Conservation (phyloP, 1,140 invertebrate species). For the Bombus impatiens region DNA sequence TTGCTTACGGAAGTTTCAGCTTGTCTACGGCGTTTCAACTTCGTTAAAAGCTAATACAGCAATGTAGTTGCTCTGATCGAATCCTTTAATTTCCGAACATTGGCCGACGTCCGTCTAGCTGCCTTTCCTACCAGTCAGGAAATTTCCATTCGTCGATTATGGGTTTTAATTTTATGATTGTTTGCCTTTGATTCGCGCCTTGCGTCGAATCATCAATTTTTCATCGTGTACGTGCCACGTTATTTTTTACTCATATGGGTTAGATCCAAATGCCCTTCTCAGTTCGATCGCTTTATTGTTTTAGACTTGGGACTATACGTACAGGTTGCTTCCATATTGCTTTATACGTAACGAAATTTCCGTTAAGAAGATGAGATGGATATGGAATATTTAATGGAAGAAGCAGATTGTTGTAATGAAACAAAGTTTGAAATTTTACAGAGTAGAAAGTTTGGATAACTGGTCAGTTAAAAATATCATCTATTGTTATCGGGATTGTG, state of each 20-base stretch:
- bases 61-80: not conserved
- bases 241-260: no score
- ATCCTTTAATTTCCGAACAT: not conserved
- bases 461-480: conserved; percentile 21
- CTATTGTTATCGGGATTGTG: not conserved
- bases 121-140: not conserved
- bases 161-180: no score
- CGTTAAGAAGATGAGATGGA: conserved; percentile 6
- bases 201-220: not conserved
- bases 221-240: no score
- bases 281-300: no score
- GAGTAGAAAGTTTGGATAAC: conserved; percentile 1
- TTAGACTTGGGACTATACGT: no score
- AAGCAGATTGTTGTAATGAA: conserved; percentile 18
- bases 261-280: no score
- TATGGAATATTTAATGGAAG: conserved; percentile 14
- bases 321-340: not conserved
- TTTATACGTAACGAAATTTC: not conserved
- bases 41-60: conserved; percentile 49
- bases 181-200: not conserved
- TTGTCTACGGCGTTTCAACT: conserved; percentile 4
- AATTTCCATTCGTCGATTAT: not conserved
- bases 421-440: conserved; percentile 17
- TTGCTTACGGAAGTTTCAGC: conserved; percentile 37
- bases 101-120: not conserved